Base-by-base conservation (phyloP, 2,888 invertebrate genomes). In the Unio delphinus region DNA sequence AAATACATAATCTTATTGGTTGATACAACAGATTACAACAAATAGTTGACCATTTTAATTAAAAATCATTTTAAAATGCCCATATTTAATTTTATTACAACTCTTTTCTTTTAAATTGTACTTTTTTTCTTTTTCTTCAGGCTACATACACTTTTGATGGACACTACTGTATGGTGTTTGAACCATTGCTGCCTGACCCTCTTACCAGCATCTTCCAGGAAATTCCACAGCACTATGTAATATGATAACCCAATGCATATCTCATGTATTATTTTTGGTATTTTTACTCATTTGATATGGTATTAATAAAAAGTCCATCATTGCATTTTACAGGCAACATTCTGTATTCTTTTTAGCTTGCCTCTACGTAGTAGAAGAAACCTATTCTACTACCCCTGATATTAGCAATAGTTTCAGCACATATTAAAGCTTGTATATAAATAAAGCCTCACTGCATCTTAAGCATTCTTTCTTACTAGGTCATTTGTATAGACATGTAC, bases 81-180 rank as follows among this genome's bases (percentile, higher is more conserved):
- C 58, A 23, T 57, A 17, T 23, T 58, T 11, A 26, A 23, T 58
- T 23, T 58, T 58, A 17, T 58, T 26, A 0, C 4, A 58, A 26
- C 26, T n/a, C n/a, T n/a, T 11, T 26, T 18, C 20, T 20, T n/a
- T 26, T 11, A 58, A 30, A 18, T 26, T 59, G 45, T 58, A 56
- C 20, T 61, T 65, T 45, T 55, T 66, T 55, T 18, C 56, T 63
- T 34, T 68, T 58, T 63, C 77, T 81, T 17, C 77, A 87, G 87
- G 84, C 79, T 30, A 78, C 81, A 4, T 83, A 87, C 67, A 75
- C 72, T 23, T 80, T 81, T 78, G 82, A 84, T 64, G 75, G 76
- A 23, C 88, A 88, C 68, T 86, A 78, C 75, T 87, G 88, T 71
- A 72, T 88, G 79, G 87, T 87, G 70, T 87, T 87, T 83, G 87